phyloP scores from a whole-genome alignment of 2,797 vertebrate species.

The Rachycentron canadum region DNA sequence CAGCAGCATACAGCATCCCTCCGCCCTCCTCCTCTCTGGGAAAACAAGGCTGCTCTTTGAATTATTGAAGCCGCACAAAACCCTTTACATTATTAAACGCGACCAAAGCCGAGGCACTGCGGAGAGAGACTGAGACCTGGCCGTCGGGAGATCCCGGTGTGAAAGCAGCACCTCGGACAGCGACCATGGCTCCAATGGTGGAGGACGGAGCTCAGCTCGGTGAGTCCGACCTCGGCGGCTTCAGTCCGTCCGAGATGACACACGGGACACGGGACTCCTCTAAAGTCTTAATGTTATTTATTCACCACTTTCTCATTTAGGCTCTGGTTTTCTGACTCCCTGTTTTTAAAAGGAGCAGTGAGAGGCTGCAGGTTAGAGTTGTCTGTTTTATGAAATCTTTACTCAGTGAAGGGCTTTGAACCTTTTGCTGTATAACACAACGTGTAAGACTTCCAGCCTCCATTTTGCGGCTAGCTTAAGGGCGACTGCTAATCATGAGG shows the following conservation, averaged over 20 bases:
- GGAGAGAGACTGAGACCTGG: conserved; percentile 14
- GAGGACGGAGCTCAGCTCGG: conserved; percentile 89
- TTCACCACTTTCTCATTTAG: not conserved
- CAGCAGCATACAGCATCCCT: conserved; percentile 60
- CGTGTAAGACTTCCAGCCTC: conserved; percentile 35
- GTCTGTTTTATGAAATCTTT: not conserved
- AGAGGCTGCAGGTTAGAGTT: not conserved
- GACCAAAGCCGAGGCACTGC: conserved; percentile 31
- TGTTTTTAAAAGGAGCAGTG: not conserved
- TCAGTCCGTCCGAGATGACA: fast-evolving
- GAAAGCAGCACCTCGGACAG: conserved; percentile 86
- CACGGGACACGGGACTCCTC: not conserved
- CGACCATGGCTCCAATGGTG: conserved; percentile 91
- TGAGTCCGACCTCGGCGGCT: conserved; percentile 78
- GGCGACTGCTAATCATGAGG: conserved; percentile 18
- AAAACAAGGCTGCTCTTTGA: conserved; percentile 36
- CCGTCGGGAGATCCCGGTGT: conserved; percentile 13
- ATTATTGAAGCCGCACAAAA: conserved; percentile 50
- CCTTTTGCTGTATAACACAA: not conserved
- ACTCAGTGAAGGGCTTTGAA: not conserved
- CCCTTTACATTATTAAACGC: conserved; percentile 46
- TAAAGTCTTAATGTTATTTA: not conserved
- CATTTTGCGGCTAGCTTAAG: conserved; percentile 57
- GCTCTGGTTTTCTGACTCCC: fast-evolving
- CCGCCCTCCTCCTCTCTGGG: conserved; percentile 26